These are phyloP conservation scores for Acrocephalus kingi DNA, from an alignment of 2,113 vertebrate genomes.

Conservation along the genomic window DNA sequence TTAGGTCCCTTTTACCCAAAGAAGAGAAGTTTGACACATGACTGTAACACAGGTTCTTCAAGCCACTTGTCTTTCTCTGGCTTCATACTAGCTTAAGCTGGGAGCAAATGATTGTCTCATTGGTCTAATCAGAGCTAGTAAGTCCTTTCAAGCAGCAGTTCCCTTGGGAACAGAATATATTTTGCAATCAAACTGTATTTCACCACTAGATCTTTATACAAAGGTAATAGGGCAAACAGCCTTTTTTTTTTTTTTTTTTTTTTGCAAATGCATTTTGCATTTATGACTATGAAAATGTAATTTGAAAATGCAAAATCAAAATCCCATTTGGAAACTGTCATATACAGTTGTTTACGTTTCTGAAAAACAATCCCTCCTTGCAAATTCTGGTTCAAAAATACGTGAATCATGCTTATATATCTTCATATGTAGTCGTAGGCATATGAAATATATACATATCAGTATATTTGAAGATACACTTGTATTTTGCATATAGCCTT, in stretches of 20 bases:
- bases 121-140: neutral
- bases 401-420: neutral
- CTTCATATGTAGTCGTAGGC: neutral
- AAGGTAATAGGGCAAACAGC: constrained; percentile 1
- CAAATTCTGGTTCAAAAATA: neutral
- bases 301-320: constrained; percentile 2
- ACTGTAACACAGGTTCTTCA: neutral
- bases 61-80: neutral
- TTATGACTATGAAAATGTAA: neutral
- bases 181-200: constrained; percentile 36
- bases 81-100: neutral
- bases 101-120: constrained; percentile 7
- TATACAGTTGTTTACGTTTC: neutral
- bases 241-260: neutral
- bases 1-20: neutral
- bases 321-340: neutral
- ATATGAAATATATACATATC: neutral
- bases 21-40: neutral
- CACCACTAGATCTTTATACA: neutral
- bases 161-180: constrained; percentile 62
- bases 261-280: neutral
- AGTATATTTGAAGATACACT: neutral
- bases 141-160: constrained; percentile 27
- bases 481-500: neutral
- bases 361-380: neutral